Conservation (phyloP, 92 coral and sea anemone species). For the Isaurus tuberculatus region DNA sequence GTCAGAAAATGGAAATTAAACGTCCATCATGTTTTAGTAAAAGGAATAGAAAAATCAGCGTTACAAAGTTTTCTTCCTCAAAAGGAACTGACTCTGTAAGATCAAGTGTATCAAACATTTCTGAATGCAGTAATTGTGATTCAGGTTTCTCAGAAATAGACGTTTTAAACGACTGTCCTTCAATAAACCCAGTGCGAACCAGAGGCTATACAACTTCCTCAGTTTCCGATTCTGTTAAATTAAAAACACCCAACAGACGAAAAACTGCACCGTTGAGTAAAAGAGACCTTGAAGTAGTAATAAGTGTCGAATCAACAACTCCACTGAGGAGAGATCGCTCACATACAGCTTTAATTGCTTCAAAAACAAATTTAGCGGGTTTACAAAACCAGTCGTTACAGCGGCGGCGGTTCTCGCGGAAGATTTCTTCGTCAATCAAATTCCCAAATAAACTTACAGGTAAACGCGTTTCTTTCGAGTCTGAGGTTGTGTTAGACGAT, state of each 20-base stretch:
- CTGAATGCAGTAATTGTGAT: slow-evolving; percentile 74
- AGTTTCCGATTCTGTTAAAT: not conserved
- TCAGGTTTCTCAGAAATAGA: slow-evolving; percentile 81
- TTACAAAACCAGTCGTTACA: slow-evolving; percentile 29
- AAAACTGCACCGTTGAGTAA: slow-evolving; percentile 38
- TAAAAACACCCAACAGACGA: slow-evolving; percentile 21
- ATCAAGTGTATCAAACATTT: slow-evolving; percentile 74
- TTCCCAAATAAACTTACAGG: slow-evolving; percentile 2
- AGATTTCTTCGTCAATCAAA: slow-evolving; percentile 7
- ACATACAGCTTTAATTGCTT: not conserved
- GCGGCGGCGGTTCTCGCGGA: slow-evolving; percentile 25
- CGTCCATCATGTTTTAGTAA: slow-evolving; percentile 25
- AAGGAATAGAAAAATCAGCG: slow-evolving; percentile 30
- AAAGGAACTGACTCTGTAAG: slow-evolving; percentile 62
- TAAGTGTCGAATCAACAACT: not conserved
- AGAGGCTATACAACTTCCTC: not conserved
- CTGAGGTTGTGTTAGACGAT: slow-evolving; percentile 71
- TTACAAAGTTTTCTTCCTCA: slow-evolving; percentile 49
- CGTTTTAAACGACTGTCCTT: slow-evolving; percentile 52
- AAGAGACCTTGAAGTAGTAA: slow-evolving; percentile 24
- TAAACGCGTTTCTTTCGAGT: slow-evolving; percentile 73
- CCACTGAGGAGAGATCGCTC: slow-evolving; percentile 26
- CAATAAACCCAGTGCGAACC: slow-evolving; percentile 59
- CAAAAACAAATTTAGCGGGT: slow-evolving; percentile 8
- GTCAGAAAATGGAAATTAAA: slow-evolving; percentile 50